A percentile compares a stretch with the other conserved stretches of the same genome.
These are phyloP conservation scores for Rhinogobius similis DNA, from an alignment of 2,113 vertebrate species.

Conservation along the genomic window DNA sequence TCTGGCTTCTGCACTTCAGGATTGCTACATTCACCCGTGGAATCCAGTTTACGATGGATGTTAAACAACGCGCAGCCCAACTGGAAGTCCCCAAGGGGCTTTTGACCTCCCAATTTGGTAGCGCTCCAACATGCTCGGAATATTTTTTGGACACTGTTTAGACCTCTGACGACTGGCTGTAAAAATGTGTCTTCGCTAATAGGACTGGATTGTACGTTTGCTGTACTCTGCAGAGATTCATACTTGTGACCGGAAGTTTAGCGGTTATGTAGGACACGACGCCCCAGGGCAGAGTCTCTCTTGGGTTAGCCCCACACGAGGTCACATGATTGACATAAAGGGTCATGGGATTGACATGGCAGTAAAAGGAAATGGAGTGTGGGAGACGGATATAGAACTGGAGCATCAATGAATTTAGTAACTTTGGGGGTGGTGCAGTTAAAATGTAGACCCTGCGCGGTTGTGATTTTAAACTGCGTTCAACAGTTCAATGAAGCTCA, in stretches of 20 bases:
- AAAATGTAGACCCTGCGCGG: neutral
- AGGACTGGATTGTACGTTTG: slow-evolving; percentile 17
- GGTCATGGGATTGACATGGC: slow-evolving; percentile 11
- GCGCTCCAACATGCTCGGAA: slow-evolving; percentile 19
- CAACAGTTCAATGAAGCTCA: neutral
- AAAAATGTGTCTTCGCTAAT: slow-evolving; percentile 20
- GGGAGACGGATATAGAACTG: neutral
- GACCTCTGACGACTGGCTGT: slow-evolving; percentile 22
- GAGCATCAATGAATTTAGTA: neutral
- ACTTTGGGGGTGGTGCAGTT: neutral
- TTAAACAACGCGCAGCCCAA: slow-evolving; percentile 46
- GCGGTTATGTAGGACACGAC: slow-evolving; percentile 9
- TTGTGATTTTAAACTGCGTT: neutral
- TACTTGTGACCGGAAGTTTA: slow-evolving; percentile 11
- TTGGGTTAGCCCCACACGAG: neutral
- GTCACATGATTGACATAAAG: slow-evolving; percentile 3
- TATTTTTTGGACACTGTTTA: slow-evolving; percentile 26
- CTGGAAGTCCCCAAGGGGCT: slow-evolving; percentile 36
- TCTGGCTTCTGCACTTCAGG: slow-evolving; percentile 26
- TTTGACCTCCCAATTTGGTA: slow-evolving; percentile 43
- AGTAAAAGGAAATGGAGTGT: slow-evolving; percentile 5
- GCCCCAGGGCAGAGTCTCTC: neutral
- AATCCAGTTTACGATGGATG: slow-evolving; percentile 40
- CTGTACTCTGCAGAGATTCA: neutral
- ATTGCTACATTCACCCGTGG: slow-evolving; percentile 40